These are phyloP conservation scores for Cygnus olor DNA, from an alignment of 2,797 vertebrate genomes.

Conservation along the genomic window DNA sequence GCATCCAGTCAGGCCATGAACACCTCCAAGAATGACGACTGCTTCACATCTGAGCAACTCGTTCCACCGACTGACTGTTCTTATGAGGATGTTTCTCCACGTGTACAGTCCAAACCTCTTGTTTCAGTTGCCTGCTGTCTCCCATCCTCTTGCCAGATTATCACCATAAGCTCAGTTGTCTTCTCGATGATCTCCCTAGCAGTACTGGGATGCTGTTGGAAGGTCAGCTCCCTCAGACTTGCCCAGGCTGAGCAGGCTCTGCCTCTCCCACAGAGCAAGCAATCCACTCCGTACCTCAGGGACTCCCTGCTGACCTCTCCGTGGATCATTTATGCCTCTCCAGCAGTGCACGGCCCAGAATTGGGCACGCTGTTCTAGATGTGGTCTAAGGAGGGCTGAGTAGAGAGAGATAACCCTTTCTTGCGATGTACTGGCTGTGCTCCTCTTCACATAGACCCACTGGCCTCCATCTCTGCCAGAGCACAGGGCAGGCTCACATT, in stretches of 20 bases:
- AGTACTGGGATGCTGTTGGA: not conserved
- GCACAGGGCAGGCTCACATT: not conserved
- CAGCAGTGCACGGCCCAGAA: not conserved
- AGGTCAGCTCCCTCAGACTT: too few relatives aligned
- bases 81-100: not conserved
- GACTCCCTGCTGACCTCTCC: not conserved
- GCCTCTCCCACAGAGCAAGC: not conserved
- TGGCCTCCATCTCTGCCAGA: not conserved
- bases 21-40: not conserved
- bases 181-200: too few relatives aligned
- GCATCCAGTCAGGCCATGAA: not conserved
- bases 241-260: too few relatives aligned
- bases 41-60: not conserved
- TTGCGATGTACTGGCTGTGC: not conserved
- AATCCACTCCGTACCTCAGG: fast-evolving
- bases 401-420: not conserved
- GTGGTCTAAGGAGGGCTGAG: not conserved
- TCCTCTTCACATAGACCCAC: not conserved
- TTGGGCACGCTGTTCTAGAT: not conserved
- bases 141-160: not conserved
- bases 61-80: not conserved
- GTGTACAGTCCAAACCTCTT: not conserved
- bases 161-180: not conserved
- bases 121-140: not conserved
- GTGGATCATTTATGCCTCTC: too few relatives aligned